A percentile compares a stretch with the other conserved stretches of the same genome.
Evolutionary conservation across 2,113 vertebrate species (phyloP).

Genomic region (Sturnira hondurensis): DNA sequence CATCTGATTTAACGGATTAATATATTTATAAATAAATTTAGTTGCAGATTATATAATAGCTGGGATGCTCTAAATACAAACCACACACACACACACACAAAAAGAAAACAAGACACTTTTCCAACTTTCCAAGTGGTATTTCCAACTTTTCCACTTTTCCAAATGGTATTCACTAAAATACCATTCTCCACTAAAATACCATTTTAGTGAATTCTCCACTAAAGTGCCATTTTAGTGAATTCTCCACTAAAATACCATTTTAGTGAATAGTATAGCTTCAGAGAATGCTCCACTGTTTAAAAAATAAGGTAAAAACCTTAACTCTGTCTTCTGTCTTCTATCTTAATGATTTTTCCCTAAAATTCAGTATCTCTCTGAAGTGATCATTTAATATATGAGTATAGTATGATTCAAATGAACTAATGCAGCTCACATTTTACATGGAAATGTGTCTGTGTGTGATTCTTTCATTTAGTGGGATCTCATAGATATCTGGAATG

Average conservation of each 20-base stretch:
- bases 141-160: no score
- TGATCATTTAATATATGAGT: background rate
- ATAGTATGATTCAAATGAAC: background rate
- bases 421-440: background rate
- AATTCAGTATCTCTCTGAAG: background rate
- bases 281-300: background rate
- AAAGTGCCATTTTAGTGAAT: no score
- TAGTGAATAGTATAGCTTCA: background rate
- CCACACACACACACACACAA: no score
- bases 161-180: no score
- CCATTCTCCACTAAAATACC: no score
- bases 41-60: background rate
- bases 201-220: no score
- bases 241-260: conserved; percentile 15
- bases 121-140: no score
- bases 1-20: background rate
- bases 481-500: conserved; percentile 58
- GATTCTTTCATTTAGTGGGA: conserved; percentile 53
- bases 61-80: no score
- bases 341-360: conserved; percentile 33
- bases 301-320: conserved; percentile 6
- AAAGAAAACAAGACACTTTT: background rate
- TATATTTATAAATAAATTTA: background rate
- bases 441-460: conserved; percentile 20
- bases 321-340: conserved; percentile 13